A percentile compares a stretch with the other conserved stretches of the same genome.
Conservation (phyloP, 2,797 vertebrate genomes). For the Lacerta agilis region DNA sequence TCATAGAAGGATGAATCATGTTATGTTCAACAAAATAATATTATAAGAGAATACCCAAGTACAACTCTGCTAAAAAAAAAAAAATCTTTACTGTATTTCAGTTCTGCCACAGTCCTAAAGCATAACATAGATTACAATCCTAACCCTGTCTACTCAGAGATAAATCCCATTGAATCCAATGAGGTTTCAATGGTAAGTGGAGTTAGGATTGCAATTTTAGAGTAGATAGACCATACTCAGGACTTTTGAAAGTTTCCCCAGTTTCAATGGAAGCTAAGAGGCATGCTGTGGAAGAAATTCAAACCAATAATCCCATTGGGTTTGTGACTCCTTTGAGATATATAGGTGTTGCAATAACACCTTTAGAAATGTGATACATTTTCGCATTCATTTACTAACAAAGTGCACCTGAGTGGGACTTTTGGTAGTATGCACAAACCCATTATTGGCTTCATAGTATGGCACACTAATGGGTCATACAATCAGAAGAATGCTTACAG, state of each 20-base stretch:
- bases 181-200: no score
- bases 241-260: neutral
- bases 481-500: constrained; percentile 83
- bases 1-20: no score
- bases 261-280: neutral
- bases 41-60: neutral
- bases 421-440: constrained; percentile 82
- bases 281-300: neutral
- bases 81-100: constrained; percentile 2
- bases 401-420: constrained; percentile 85
- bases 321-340: neutral
- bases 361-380: constrained; percentile 43
- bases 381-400: constrained; percentile 70
- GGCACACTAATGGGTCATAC: constrained; percentile 85
- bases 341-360: constrained; percentile 21
- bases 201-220: neutral
- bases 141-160: no score
- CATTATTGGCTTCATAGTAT: constrained; percentile 84
- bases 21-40: neutral
- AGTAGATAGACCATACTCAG: neutral
- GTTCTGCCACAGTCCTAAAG: constrained; percentile 17
- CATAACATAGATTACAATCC: neutral
- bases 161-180: no score
- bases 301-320: neutral
- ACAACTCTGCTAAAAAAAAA: neutral